Conservation (phyloP, 2,888 invertebrate genomes). For the Ophion slaviceki region DNA sequence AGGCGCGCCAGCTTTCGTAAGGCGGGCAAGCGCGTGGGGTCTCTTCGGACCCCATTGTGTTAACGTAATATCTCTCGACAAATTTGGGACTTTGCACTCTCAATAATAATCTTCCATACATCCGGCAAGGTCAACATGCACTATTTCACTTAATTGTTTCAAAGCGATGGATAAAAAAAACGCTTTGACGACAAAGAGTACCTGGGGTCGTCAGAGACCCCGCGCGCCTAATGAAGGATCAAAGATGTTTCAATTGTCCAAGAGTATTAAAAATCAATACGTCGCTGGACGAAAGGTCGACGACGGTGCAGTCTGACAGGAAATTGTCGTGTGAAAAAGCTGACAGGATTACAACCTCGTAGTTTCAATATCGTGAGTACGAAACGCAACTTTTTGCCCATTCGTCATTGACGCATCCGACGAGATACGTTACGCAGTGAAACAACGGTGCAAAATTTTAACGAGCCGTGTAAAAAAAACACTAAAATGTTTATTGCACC, state of each 20-base stretch:
- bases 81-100: neutral
- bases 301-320: neutral
- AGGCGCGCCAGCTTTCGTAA: neutral
- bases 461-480: neutral
- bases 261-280: neutral
- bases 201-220: neutral
- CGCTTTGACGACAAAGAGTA: neutral
- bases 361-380: neutral
- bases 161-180: neutral
- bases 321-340: neutral
- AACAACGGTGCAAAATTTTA: neutral
- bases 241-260: neutral
- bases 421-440: neutral
- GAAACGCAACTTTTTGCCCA: neutral
- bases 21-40: neutral
- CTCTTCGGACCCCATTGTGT: neutral
- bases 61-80: neutral
- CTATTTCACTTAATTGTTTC: too few species aligned
- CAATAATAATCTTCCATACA: neutral
- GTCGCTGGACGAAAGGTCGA: neutral
- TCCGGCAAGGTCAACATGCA: too few species aligned
- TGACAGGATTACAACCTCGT: neutral
- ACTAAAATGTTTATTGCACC: slow-evolving; percentile 13
- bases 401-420: neutral
- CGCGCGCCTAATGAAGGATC: too few species aligned